A percentile compares a stretch with the other conserved stretches of the same genome.
Conservation (phyloP, 2,888 invertebrate genomes). For the Andrena praecox region DNA sequence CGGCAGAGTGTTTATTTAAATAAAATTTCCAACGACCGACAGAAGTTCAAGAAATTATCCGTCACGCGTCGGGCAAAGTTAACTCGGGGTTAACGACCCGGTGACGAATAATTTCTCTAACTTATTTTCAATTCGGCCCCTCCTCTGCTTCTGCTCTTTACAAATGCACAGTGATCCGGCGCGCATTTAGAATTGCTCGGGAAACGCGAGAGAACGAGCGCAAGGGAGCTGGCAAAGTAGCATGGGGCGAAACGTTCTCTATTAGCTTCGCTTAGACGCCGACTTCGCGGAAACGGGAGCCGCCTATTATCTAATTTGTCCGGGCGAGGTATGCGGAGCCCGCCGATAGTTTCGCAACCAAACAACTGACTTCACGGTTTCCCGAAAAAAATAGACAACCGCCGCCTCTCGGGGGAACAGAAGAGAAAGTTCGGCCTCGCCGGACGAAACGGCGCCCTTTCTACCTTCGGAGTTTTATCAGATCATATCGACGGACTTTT, state of each 20-base stretch:
- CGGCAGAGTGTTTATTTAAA: no score
- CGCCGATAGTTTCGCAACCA: neutral
- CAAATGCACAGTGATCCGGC: neutral
- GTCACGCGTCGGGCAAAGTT: no score
- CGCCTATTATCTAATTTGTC: slow-evolving; percentile 14
- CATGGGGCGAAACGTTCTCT: neutral
- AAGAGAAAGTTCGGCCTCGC: neutral
- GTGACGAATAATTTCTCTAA: no score
- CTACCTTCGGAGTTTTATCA: neutral
- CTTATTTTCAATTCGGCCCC: no score
- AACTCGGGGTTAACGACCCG: no score
- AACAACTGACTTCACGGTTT: neutral
- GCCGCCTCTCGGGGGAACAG: neutral
- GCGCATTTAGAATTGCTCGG: neutral
- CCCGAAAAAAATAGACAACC: neutral
- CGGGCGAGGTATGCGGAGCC: no score
- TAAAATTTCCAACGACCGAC: no score
- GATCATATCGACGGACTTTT: no score
- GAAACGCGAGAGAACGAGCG: neutral
- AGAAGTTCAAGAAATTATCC: no score
- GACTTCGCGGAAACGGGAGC: slow-evolving; percentile 10
- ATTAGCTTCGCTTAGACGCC: slow-evolving; percentile 6
- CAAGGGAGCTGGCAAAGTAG: neutral
- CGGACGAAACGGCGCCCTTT: neutral
- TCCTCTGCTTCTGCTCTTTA: neutral